Base-by-base conservation (phyloP, 2,113 vertebrate genomes). In the Protobothrops flavoviridis region DNA sequence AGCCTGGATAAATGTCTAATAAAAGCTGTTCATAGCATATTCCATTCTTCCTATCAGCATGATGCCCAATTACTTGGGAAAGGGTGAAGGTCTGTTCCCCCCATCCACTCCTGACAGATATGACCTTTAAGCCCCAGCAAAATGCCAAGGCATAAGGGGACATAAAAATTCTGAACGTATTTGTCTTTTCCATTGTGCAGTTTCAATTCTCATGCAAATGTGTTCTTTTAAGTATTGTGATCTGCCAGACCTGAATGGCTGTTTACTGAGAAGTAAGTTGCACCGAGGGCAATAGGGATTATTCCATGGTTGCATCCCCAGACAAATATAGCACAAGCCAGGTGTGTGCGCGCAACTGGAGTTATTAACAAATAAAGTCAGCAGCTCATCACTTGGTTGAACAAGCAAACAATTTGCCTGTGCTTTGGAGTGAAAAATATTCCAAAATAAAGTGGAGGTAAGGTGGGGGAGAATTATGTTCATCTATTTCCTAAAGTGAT, bases 101-200 rank as follows among this genome's bases (percentile, higher is more conserved):
- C 97, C 95, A 96, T 97, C 95, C 95, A 94, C 94, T 95, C 92
- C 92, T 97, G 97, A 98, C 21, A 96, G 96, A 95, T 93, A 94
- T 97, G 97, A 98, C 96, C 97, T 98, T 98, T 98, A 97, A 97
- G 95, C 96, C 96, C 95, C 96, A 96, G 95, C 96, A 97, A 97
- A 93, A 96, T 96, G 96, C 95, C 93, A 94, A 94, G 96, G 93
- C 95, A 85, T 94, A 96, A 95, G 94, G 94, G 94, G 96, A 23
- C 0, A 92, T 96, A 97, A 94, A 92, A 95, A 97, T 97, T 95
- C 94, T 85, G 87, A 96, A 95, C 92, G 56, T 95, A 96, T 95
- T 97, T 95, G 24, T 96, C 89, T 94, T 97, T 97, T 96, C 55
- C 93, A 94, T 96, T 6, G 61, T 91, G 89, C 91, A 91, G 10